phyloP scores from a whole-genome alignment of 2,888 invertebrate genomes.

The Acleris sparsana region DNA sequence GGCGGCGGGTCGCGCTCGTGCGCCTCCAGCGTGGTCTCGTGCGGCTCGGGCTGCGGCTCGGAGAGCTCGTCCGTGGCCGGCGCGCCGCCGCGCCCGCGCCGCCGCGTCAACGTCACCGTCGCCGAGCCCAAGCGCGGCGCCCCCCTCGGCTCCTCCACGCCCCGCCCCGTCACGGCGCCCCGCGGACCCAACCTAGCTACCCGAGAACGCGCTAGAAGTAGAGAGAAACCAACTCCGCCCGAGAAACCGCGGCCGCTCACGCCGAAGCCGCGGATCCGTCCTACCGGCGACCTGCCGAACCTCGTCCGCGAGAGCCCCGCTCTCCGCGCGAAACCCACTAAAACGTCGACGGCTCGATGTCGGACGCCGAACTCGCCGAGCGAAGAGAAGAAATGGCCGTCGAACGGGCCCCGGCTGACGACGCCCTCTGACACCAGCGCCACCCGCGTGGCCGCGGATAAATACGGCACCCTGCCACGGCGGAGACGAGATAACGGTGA shows the following conservation, averaged over 20 bases:
- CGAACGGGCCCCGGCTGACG: constrained; percentile 71
- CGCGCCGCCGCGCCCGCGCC: constrained; percentile 73
- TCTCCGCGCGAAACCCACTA: constrained; percentile 74
- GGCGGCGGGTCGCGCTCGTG: constrained; percentile 87
- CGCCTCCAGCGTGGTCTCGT: constrained; percentile 90
- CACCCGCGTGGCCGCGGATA: constrained; percentile 84
- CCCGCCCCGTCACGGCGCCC: constrained; percentile 78
- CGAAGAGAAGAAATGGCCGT: constrained; percentile 89
- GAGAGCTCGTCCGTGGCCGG: constrained; percentile 89
- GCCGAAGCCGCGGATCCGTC: constrained; percentile 76
- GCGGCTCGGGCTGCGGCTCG: constrained; percentile 90
- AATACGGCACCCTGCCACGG: constrained; percentile 91
- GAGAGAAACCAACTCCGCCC: constrained; percentile 82
- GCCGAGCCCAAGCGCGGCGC: constrained; percentile 80
- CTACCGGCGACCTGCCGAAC: constrained; percentile 80
- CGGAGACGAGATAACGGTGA: constrained; percentile 86
- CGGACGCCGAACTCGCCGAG: constrained; percentile 85
- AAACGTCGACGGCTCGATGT: constrained; percentile 83
- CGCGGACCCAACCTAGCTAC: constrained; percentile 79
- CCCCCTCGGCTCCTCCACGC: constrained; percentile 79
- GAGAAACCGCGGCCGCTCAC: constrained; percentile 76
- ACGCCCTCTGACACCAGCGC: constrained; percentile 62
- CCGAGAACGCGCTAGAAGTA: constrained; percentile 83
- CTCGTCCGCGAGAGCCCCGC: constrained; percentile 77
- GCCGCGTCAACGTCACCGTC: constrained; percentile 84